A percentile compares a stretch with the other conserved stretches of the same genome.
phyloP scores from a whole-genome alignment of 1,140 invertebrate genomes.

The Leptinotarsa lineolata region DNA sequence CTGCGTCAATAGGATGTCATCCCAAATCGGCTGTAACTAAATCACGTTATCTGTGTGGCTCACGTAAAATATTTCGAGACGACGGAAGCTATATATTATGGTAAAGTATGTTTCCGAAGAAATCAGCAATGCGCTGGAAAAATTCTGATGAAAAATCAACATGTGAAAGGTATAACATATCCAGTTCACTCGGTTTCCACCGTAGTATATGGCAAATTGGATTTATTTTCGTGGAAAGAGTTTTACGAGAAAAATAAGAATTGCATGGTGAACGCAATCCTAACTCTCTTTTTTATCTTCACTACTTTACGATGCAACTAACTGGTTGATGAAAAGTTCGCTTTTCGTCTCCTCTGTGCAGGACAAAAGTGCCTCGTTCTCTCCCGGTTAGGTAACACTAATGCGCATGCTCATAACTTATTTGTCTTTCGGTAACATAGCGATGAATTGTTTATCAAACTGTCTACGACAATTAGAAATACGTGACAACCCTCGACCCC shows the following conservation, averaged over 20 bases:
- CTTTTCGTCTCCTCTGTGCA: too few species aligned
- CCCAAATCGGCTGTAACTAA: neutral
- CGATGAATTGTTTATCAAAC: too few species aligned
- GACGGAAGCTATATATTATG: neutral
- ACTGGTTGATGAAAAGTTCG: too few species aligned
- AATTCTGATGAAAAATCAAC: neutral
- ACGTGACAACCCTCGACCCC: too few species aligned
- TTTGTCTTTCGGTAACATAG: too few species aligned
- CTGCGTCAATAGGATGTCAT: neutral
- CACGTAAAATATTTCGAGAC: neutral
- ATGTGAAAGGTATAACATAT: neutral
- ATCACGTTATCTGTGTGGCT: neutral
- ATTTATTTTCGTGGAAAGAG: neutral
- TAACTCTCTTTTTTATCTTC: too few species aligned
- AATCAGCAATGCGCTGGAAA: neutral
- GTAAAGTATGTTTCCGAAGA: neutral
- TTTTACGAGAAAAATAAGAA: neutral
- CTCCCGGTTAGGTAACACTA: too few species aligned
- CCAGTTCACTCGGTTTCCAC: neutral
- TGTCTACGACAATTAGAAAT: too few species aligned
- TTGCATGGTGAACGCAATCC: neutral
- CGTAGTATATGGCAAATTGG: neutral
- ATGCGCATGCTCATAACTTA: too few species aligned
- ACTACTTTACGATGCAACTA: too few species aligned
- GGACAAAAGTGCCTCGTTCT: too few species aligned